Evolutionary conservation across 2,888 invertebrate species (phyloP).

Genomic region (Trachelus tabidus): DNA sequence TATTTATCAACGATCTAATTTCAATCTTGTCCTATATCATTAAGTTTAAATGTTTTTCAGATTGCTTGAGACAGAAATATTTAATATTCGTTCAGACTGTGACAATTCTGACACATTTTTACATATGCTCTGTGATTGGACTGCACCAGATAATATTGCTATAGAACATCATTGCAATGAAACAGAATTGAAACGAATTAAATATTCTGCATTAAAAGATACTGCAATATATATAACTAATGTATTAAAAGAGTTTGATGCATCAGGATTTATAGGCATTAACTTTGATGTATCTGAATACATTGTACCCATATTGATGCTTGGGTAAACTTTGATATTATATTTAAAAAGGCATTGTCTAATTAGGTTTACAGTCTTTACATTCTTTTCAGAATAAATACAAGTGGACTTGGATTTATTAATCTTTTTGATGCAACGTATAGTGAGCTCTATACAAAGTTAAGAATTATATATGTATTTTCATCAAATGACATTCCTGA

Average conservation of each 20-base stretch:
- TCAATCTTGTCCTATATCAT: neutral
- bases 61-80: neutral
- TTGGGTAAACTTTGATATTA: conserved; percentile 43
- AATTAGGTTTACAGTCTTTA: neutral
- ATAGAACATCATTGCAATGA: conserved; percentile 45
- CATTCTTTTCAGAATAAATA: conserved; percentile 43
- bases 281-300: conserved; percentile 36
- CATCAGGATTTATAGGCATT: conserved; percentile 49
- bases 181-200: conserved; percentile 30
- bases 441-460: conserved; percentile 23
- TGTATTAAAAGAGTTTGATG: conserved; percentile 26
- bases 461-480: conserved; percentile 44
- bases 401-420: conserved; percentile 42
- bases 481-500: conserved; percentile 17
- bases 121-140: conserved; percentile 35
- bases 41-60: neutral
- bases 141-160: conserved; percentile 29
- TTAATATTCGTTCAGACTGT: neutral
- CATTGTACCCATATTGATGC: conserved; percentile 47
- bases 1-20: neutral
- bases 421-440: conserved; percentile 33
- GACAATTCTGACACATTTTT: conserved; percentile 8
- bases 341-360: neutral
- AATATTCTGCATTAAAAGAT: conserved; percentile 32
- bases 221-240: conserved; percentile 24